These are phyloP conservation scores for Polyommatus icarus DNA, from an alignment of 2,888 invertebrate species.

Conservation along the genomic window DNA sequence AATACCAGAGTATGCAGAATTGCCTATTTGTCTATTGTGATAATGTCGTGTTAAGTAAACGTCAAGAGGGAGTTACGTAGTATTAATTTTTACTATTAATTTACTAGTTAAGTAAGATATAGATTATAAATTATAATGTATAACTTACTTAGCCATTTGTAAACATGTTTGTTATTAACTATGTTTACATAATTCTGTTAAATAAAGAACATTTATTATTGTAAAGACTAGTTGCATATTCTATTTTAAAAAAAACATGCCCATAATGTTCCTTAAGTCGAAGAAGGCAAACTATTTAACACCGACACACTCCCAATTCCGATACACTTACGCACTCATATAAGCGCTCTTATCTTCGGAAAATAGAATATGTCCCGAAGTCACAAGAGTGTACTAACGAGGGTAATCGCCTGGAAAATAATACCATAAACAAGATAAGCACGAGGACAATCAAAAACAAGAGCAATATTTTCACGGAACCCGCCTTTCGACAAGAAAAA, in stretches of 20 bases:
- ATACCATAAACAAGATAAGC: constrained; percentile 3
- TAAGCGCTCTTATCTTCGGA: background rate
- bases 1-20: too few relatives aligned
- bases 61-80: too few relatives aligned
- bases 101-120: too few relatives aligned
- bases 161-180: too few relatives aligned
- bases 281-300: background rate
- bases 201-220: too few relatives aligned
- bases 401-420: constrained; percentile 1
- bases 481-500: background rate
- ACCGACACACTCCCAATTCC: background rate
- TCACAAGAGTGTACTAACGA: constrained; percentile 9
- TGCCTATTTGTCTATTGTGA: too few relatives aligned
- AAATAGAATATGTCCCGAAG: constrained; percentile 7
- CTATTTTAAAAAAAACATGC: background rate
- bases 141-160: too few relatives aligned
- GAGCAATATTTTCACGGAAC: constrained; percentile 2
- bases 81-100: too few relatives aligned
- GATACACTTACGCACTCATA: background rate
- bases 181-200: too few relatives aligned
- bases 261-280: background rate
- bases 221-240: too few relatives aligned
- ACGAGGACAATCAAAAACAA: constrained; percentile 1
- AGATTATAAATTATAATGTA: too few relatives aligned
- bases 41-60: too few relatives aligned